These are phyloP conservation scores for Cheumatopsyche charites DNA, from an alignment of 1,140 invertebrate species.

Conservation along the genomic window DNA sequence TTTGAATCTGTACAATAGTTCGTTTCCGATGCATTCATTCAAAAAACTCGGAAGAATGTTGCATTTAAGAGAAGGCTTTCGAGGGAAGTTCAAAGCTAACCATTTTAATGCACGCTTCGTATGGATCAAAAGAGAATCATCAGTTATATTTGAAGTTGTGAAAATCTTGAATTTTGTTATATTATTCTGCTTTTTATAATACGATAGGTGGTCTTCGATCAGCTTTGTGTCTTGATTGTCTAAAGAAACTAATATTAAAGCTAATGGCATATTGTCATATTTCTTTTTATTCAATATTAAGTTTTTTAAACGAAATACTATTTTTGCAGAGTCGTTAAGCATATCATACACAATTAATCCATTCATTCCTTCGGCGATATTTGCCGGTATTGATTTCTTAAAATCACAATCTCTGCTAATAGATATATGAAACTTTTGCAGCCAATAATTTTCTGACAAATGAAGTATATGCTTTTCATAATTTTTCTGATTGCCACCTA, in stretches of 20 bases:
- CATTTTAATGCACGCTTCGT: constrained; percentile 64
- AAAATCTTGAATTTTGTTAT: constrained; percentile 57
- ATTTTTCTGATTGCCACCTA: constrained; percentile 52
- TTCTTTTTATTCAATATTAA: constrained; percentile 56
- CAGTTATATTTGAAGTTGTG: constrained; percentile 51
- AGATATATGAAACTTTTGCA: constrained; percentile 58
- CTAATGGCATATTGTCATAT: constrained; percentile 56
- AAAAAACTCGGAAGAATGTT: constrained; percentile 64
- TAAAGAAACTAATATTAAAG: constrained; percentile 51
- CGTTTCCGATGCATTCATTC: constrained; percentile 65
- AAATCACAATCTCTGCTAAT: constrained; percentile 52
- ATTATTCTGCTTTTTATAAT: constrained; percentile 50
- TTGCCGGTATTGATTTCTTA: constrained; percentile 44
- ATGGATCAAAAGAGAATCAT: constrained; percentile 51
- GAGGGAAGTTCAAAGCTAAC: constrained; percentile 63
- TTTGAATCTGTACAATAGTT: constrained; percentile 69
- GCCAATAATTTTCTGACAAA: constrained; percentile 58
- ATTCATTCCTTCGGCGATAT: constrained; percentile 52
- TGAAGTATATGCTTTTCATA: constrained; percentile 53
- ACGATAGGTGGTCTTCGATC: constrained; percentile 35
- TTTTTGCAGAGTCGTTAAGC: constrained; percentile 48
- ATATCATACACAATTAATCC: constrained; percentile 56
- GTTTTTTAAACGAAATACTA: constrained; percentile 50
- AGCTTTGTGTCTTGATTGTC: constrained; percentile 40
- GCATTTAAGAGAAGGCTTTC: constrained; percentile 63